phyloP scores from a whole-genome alignment of 2,888 invertebrate species.

The Meliscaeva auricollis region DNA sequence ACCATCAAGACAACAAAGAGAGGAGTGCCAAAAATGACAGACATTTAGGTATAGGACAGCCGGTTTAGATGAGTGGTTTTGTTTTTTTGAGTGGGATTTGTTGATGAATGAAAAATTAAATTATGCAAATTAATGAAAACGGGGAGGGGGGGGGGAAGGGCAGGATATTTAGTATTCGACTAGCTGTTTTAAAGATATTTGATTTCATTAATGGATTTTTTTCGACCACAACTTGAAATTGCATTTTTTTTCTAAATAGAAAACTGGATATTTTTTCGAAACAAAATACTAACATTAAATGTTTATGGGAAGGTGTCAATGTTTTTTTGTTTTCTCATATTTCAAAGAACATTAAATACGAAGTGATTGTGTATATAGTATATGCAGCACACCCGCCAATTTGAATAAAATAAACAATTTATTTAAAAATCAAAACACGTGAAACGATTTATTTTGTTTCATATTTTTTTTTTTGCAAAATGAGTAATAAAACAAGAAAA shows the following conservation, averaged over 20 bases:
- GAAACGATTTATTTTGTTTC: constrained; percentile 5
- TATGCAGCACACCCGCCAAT: too few relatives aligned
- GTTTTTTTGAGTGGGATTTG: constrained; percentile 28
- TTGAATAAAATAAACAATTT: constrained; percentile 21
- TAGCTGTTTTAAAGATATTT: constrained; percentile 15
- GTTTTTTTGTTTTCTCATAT: not conserved
- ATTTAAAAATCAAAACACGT: not conserved
- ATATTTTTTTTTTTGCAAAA: not conserved
- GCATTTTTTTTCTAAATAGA: constrained; percentile 14
- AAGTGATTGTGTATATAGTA: not conserved
- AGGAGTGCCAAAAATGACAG: constrained; percentile 35
- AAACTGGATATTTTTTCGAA: not conserved
- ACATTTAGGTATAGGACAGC: constrained; percentile 9
- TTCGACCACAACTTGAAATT: constrained; percentile 24
- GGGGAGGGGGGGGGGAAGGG: not conserved
- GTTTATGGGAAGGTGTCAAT: constrained; percentile 23
- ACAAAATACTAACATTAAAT: not conserved
- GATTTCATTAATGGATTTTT: constrained; percentile 38
- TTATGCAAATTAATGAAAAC: not conserved
- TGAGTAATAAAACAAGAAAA: not conserved
- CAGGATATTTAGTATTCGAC: not conserved
- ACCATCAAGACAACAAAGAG: not conserved
- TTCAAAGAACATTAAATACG: not conserved
- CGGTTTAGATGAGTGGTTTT: constrained; percentile 16
- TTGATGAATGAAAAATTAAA: constrained; percentile 41